Evolutionary conservation across 2,797 vertebrate genomes (phyloP).

Genomic region (Amblyraja radiata): DNA sequence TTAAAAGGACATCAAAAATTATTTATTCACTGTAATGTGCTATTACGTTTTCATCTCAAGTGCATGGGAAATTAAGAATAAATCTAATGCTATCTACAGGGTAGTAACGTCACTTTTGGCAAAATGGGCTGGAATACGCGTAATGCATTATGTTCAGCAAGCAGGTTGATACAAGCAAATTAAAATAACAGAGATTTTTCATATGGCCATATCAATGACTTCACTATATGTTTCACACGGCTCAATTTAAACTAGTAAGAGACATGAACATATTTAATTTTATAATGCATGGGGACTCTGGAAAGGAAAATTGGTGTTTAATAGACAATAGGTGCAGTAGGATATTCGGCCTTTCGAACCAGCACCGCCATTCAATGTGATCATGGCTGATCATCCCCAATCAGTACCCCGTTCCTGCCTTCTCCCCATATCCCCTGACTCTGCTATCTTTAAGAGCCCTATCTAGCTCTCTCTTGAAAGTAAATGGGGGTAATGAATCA

Average conservation of each 20-base stretch:
- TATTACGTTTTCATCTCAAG: neutral
- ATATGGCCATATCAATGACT: neutral
- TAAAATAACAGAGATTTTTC: neutral
- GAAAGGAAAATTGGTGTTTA: conserved; percentile 40
- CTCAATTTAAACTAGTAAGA: neutral
- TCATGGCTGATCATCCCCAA: too few species aligned
- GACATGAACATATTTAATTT: neutral
- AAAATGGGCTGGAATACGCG: neutral
- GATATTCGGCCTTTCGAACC: too few species aligned
- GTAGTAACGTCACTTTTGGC: neutral
- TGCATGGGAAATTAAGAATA: neutral
- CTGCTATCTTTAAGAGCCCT: too few species aligned
- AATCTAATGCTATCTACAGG: neutral
- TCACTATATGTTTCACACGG: neutral
- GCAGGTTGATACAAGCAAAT: neutral
- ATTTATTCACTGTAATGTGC: neutral
- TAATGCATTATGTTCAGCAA: neutral
- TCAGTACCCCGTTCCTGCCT: too few species aligned
- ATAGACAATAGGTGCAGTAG: neutral
- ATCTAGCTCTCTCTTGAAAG: neutral
- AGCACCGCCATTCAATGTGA: too few species aligned
- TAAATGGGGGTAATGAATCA: neutral
- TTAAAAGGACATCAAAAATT: neutral
- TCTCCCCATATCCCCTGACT: too few species aligned
- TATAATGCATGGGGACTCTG: neutral